Evolutionary conservation across 2,797 vertebrate species (phyloP), one percentile per base, ranked within the genome.

Genomic region (Lithobates pipiens): DNA sequence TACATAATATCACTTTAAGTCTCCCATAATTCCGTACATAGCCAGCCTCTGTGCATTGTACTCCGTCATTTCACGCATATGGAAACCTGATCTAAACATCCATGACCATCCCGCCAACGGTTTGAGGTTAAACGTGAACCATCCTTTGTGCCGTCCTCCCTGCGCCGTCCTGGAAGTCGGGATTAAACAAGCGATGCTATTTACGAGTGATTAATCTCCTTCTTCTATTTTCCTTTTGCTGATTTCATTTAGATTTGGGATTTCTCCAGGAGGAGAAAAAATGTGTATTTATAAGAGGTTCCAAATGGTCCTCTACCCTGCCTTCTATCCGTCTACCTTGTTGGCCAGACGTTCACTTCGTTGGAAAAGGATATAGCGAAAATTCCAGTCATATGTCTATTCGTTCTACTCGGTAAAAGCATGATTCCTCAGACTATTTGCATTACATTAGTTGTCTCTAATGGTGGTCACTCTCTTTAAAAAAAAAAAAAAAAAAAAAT

Each of bases 241-340:
- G 80, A 82, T 86, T 86, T 85, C 84, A 85, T 85, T 85, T 76
- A 74, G 82, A 27, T 82, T 86, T 86, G 85, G 79, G 80, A 10
- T 77, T 77, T 78, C 54, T 86, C 85, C 85, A 86, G 75, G 77
- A 82, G 50, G 32, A 27, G 50, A 77, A 86, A 32, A 82, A 78
- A 86, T 82, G 79, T 77, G 67, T 74, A 82, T 86, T 77, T 82
- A 78, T 86, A 86, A 86, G 79, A 77, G 79, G 27, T 86, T 86
- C 85, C 85, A 86, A 86, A 86, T 86, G 79, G 61, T 68, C 54
- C 76, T 70, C 77, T 1, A 23, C 77, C 42, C 8, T 39, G 39
- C 39, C 39, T 39, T 10, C 67, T 75, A 9, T 84, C 61, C 61
- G 8, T 77, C 44, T 77, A 77, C 65, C 79, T 82, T 82, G 57